Conservation (phyloP, 2,797 vertebrate genomes). For the Tamandua tetradactyla region DNA sequence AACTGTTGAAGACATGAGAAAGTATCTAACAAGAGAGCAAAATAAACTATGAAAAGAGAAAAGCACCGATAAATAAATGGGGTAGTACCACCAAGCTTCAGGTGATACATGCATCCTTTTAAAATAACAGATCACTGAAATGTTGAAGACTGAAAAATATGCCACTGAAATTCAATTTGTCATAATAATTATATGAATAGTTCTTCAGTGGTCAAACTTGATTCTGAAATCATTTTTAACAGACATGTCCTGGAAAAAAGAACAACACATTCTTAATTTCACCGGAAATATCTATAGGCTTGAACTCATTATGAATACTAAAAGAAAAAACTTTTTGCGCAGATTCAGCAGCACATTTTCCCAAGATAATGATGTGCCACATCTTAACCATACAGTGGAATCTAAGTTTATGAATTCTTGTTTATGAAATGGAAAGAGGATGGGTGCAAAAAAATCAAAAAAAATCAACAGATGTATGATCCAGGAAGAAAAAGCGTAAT, state of each 20-base stretch:
- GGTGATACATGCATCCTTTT: not conserved
- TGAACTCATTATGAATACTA: not conserved
- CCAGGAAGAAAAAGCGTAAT: not conserved
- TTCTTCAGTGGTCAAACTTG: not conserved
- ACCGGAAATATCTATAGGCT: not conserved
- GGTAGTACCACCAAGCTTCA: not conserved
- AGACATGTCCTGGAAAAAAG: not conserved
- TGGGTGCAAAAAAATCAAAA: not conserved
- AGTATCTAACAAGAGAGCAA: not conserved
- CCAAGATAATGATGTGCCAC: not conserved
- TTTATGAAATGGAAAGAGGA: not conserved
- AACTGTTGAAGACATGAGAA: not conserved
- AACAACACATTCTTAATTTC: not conserved
- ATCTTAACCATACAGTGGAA: not conserved
- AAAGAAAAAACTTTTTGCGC: not conserved
- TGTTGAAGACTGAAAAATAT: not conserved
- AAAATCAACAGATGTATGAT: not conserved
- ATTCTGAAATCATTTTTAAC: not conserved
- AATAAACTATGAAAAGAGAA: not conserved
- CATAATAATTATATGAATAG: not conserved
- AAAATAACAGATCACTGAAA: not conserved
- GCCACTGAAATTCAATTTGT: not conserved
- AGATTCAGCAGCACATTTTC: not conserved
- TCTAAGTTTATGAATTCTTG: not conserved
- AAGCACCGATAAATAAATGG: not conserved